Evolutionary conservation across 2,888 invertebrate genomes (phyloP), one percentile per base, ranked within the genome.

Genomic region (Lasioglossum leucozonium): DNA sequence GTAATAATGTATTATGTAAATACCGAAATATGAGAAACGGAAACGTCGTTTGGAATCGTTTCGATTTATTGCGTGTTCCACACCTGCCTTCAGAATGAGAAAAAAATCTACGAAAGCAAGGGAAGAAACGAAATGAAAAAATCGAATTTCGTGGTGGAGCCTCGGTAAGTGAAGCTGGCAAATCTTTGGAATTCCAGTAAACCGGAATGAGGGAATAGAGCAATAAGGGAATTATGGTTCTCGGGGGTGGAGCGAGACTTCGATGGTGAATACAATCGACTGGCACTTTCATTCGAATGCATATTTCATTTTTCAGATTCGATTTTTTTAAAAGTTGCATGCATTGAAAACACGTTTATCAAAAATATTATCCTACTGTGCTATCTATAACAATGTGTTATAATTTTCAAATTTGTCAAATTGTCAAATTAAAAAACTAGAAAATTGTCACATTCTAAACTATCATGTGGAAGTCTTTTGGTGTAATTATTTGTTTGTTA

Each of bases 161-260:
- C 82, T 78, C 40, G 74, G 85, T 87, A 85, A 89, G 88, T 81
- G 90, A 91, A 91, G 87, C 88, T 87, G 85, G 88, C 89, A 87
- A 92, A 90, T 92, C 92, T 88, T 89, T 76, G 80, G 88, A 85
- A 90, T 92, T 90, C 88, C 87, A 74, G 77, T 81, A 88, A 84
- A 88, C 85, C 85, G 86, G 86, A 88, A 86, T 88, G 77, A 72
- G 34, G 58, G 67, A 87, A 84, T 85, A 76, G 62, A 58, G 72
- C 69, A 88, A 87, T 84, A 87, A 82, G 85, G 82, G 90, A 91
- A 89, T 90, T 90, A 90, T 87, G 78, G 44, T 30, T 74, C 42
- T 77, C 30, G 72, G 79, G 83, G 85, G 82, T 86, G 89, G 75
- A 62, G 65, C 72, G 11, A 37, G 69, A 58, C 62, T 58, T 78